A percentile compares a stretch with the other conserved stretches of the same genome.
Conservation (phyloP, 1,140 invertebrate species). For the Anagrus nilaparvatae region DNA sequence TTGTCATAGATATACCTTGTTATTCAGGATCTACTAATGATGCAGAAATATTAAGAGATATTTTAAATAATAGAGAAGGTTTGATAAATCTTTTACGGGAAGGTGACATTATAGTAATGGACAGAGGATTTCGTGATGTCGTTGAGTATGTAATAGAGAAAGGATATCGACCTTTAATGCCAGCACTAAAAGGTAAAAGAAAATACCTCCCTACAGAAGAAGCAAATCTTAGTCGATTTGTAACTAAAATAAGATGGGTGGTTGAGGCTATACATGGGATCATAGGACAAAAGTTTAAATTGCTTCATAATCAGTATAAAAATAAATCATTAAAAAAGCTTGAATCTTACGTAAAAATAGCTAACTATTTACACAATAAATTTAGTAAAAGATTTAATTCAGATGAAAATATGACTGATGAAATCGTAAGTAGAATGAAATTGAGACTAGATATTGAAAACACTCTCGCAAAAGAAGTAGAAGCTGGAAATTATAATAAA, state of each 20-base stretch:
- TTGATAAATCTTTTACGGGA: constrained; percentile 4
- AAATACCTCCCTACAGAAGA: constrained; percentile 9
- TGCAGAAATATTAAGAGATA: too few relatives aligned
- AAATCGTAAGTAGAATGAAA: constrained; percentile 10
- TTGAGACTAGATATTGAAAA: neutral
- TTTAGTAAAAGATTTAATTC: constrained; percentile 7
- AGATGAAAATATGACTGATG: constrained; percentile 5
- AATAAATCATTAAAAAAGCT: constrained; percentile 13
- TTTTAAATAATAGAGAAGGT: neutral
- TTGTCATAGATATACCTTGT: neutral
- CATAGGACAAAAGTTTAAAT: constrained; percentile 9
- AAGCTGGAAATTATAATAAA: too few relatives aligned
- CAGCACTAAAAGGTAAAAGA: constrained; percentile 13
- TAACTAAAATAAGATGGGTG: constrained; percentile 12
- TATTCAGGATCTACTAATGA: neutral
- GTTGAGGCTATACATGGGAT: constrained; percentile 13
- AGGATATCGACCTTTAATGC: constrained; percentile 10
- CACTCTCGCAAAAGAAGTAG: constrained; percentile 1
- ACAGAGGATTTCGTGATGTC: constrained; percentile 10
- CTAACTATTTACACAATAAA: too few relatives aligned
- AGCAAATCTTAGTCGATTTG: constrained; percentile 10
- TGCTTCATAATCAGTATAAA: constrained; percentile 9
- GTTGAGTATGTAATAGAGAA: constrained; percentile 7
- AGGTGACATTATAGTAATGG: constrained; percentile 7
- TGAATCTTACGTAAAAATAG: constrained; percentile 14